Evolutionary conservation across 2,113 vertebrate species (phyloP).

Genomic region (Rhinolophus ferrumequinum): DNA sequence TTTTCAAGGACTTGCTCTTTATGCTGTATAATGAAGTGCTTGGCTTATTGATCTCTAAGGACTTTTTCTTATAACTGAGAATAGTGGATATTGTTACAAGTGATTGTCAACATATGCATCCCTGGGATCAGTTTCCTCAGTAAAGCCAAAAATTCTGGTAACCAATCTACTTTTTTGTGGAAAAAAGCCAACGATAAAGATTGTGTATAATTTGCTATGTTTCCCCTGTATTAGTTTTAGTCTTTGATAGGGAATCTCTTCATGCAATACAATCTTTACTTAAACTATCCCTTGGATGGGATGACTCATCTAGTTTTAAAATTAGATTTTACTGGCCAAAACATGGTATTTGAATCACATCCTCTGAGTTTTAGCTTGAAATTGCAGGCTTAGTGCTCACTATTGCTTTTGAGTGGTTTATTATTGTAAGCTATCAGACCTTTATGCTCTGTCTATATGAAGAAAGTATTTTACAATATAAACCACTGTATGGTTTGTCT

Average conservation of each 20-base stretch:
- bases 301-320: slow-evolving; percentile 50
- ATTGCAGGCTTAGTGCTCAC: slow-evolving; percentile 44
- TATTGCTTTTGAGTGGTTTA: slow-evolving; percentile 30
- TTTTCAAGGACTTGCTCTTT: background rate
- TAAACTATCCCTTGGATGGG: slow-evolving; percentile 24
- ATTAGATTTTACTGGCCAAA: slow-evolving; percentile 19
- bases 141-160: slow-evolving; percentile 30
- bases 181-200: slow-evolving; percentile 20
- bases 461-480: slow-evolving; percentile 16
- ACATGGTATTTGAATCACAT: slow-evolving; percentile 24
- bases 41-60: background rate
- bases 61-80: background rate
- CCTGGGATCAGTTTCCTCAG: background rate
- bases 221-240: background rate
- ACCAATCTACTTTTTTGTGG: slow-evolving; percentile 12
- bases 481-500: background rate
- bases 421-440: background rate
- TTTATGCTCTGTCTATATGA: slow-evolving; percentile 31
- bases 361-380: slow-evolving; percentile 54
- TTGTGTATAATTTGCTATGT: background rate
- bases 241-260: background rate
- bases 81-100: background rate
- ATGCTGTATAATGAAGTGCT: background rate
- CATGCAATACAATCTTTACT: background rate
- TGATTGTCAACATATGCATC: background rate